phyloP scores from a whole-genome alignment of 2,113 vertebrate species.

The Gymnogyps californianus region DNA sequence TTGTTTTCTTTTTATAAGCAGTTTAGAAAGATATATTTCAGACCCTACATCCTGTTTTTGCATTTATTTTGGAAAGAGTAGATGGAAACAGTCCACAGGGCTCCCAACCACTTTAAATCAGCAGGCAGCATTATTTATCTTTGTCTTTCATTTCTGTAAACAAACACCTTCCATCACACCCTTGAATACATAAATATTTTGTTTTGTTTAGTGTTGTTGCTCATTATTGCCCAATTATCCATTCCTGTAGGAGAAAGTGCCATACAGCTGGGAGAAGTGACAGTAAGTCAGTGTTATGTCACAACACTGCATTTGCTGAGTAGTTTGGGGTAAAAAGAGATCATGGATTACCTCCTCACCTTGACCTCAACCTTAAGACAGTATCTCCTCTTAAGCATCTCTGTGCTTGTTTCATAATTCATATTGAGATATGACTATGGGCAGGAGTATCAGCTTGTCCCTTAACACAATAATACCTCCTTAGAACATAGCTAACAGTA shows the following conservation, averaged over 20 bases:
- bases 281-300: not conserved
- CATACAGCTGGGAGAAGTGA: not conserved
- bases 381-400: not conserved
- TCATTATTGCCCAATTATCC: not conserved
- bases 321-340: not conserved
- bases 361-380: not conserved
- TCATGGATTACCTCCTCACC: not conserved
- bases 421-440: not conserved
- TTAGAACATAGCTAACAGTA: not conserved
- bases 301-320: not conserved
- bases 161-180: not conserved
- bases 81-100: not conserved
- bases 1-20: not conserved
- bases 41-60: not conserved
- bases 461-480: not conserved
- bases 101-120: not conserved
- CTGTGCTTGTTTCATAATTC: not conserved
- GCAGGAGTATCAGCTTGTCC: not conserved
- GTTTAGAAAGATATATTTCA: not conserved
- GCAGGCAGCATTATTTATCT: constrained; percentile 41
- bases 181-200: constrained; percentile 12
- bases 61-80: constrained; percentile 12
- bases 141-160: constrained; percentile 41
- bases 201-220: not conserved
- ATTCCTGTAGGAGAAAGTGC: not conserved